phyloP scores from a whole-genome alignment of 2,888 invertebrate species.

The Pollenia amentaria region DNA sequence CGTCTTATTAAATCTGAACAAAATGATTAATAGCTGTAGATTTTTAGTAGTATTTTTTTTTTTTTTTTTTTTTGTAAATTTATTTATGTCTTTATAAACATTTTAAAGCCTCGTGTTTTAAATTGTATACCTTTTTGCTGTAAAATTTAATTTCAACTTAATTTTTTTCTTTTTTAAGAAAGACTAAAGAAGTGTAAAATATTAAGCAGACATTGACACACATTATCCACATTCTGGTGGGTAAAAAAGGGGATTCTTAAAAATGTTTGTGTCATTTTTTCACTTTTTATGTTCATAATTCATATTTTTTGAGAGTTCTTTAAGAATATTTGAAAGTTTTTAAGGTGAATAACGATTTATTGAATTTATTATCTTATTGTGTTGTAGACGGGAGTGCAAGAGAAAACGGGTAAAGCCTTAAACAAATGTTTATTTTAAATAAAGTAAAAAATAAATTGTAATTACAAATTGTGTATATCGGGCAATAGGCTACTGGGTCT shows the following conservation, averaged over 20 bases:
- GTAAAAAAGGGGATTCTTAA: conserved; percentile 3
- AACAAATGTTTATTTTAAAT: conserved; percentile 42
- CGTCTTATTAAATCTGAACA: conserved; percentile 41
- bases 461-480: conserved; percentile 49
- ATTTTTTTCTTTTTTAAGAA: too few relatives aligned
- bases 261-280: conserved; percentile 9
- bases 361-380: conserved; percentile 56
- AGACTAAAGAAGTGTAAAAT: conserved; percentile 27
- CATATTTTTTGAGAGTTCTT: conserved; percentile 34
- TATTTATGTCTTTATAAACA: conserved; percentile 33
- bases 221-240: neutral
- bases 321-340: conserved; percentile 59
- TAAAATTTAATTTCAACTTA: conserved; percentile 9
- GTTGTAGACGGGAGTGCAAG: conserved; percentile 4
- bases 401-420: conserved; percentile 32
- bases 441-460: conserved; percentile 27
- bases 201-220: conserved; percentile 63
- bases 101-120: conserved; percentile 28
- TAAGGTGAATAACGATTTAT: conserved; percentile 66
- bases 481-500: conserved; percentile 76
- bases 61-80: conserved; percentile 31
- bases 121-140: conserved; percentile 20
- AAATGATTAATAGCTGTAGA: conserved; percentile 50
- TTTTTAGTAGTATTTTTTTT: too few relatives aligned
- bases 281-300: conserved; percentile 48